phyloP scores from a whole-genome alignment of 1,140 invertebrate genomes.

The Cydia fagiglandana region DNA sequence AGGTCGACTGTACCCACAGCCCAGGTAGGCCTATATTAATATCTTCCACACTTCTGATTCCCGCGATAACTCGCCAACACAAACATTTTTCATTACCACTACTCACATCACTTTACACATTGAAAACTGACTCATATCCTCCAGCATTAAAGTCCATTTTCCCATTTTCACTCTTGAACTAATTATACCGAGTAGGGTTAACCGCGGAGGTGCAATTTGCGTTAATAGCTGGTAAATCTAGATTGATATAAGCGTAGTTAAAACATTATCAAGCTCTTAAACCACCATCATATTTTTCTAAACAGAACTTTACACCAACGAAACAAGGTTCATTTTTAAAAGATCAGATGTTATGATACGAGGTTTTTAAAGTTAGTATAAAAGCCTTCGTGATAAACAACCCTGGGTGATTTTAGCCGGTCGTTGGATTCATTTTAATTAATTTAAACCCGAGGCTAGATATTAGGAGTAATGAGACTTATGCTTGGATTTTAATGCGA shows the following conservation, averaged over 20 bases:
- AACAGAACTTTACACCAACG: neutral
- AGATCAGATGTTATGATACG: neutral
- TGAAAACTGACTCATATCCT: neutral
- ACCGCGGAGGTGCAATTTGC: constrained; percentile 18
- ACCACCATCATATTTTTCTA: neutral
- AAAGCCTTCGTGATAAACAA: constrained; percentile 1
- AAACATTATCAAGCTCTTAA: constrained; percentile 3
- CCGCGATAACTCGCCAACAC: neutral
- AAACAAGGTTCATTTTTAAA: neutral
- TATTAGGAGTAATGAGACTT: constrained; percentile 4
- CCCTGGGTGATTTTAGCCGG: constrained; percentile 8
- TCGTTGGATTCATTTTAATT: constrained; percentile 10
- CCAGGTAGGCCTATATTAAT: neutral
- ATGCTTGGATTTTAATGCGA: constrained; percentile 4
- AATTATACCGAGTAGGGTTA: constrained; percentile 7
- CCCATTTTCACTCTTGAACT: neutral
- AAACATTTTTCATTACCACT: neutral
- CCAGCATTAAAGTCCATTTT: neutral
- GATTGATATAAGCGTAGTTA: constrained; percentile 16
- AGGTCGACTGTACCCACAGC: neutral
- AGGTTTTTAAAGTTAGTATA: neutral
- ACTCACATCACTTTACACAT: neutral
- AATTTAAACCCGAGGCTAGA: constrained; percentile 9
- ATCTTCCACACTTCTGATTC: neutral
- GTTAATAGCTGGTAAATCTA: constrained; percentile 25